Evolutionary conservation across 1,140 invertebrate genomes (phyloP).

Genomic region (Metopolophium dirhodum): DNA sequence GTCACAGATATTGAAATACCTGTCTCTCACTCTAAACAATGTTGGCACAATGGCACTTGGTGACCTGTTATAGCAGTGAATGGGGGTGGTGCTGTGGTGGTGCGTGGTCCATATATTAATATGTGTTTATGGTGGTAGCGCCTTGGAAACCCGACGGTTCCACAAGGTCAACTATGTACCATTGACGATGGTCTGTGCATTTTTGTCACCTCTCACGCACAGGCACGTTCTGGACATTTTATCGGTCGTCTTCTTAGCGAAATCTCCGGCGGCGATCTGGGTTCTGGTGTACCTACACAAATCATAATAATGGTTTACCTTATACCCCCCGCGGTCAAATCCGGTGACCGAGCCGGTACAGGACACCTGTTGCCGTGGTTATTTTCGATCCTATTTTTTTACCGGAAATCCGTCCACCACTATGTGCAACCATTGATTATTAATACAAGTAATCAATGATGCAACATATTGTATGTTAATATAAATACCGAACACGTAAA

Average conservation of each 20-base stretch:
- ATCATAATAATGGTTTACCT: background rate
- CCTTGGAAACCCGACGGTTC: background rate
- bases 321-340: background rate
- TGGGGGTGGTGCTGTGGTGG: too few species aligned
- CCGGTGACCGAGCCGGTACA: background rate
- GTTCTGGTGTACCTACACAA: background rate
- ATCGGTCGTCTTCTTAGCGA: background rate
- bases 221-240: background rate
- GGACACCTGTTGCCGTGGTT: background rate
- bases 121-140: background rate
- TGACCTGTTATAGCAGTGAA: background rate
- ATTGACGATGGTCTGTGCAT: background rate
- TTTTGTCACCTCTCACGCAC: background rate
- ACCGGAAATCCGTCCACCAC: background rate
- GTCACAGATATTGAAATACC: background rate
- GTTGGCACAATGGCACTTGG: too few species aligned
- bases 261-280: background rate
- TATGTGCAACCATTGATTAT: background rate
- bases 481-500: constrained; percentile 12
- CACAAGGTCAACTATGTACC: background rate
- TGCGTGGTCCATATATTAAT: background rate
- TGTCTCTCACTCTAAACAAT: too few species aligned
- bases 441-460: background rate
- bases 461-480: background rate
- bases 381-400: constrained; percentile 1